These are phyloP conservation scores for Isurus oxyrinchus DNA, from an alignment of 2,113 vertebrate genomes.

Conservation along the genomic window DNA sequence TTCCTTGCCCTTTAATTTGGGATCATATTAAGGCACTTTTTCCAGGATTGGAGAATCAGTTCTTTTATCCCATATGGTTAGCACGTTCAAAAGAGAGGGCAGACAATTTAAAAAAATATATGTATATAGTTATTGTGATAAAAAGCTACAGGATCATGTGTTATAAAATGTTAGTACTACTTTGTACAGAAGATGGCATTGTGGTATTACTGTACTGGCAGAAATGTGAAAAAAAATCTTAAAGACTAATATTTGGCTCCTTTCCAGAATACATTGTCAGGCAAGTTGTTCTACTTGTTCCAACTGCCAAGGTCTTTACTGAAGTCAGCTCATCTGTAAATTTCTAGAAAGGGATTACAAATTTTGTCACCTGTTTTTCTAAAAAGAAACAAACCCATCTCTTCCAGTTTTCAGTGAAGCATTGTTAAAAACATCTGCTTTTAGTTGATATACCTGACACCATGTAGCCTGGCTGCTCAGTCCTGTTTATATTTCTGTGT, in stretches of 20 bases:
- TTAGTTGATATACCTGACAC: neutral
- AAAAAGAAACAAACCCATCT: neutral
- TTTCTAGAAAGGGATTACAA: neutral
- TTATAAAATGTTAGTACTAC: neutral
- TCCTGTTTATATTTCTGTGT: neutral
- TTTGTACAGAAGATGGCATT: constrained; percentile 28
- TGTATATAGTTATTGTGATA: neutral
- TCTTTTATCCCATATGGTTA: neutral
- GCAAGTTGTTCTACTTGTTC: constrained; percentile 20
- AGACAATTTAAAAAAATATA: neutral
- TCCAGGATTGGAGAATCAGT: neutral
- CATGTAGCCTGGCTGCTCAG: neutral
- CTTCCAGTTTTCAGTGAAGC: neutral
- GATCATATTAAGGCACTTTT: neutral
- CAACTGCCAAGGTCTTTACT: constrained; percentile 24
- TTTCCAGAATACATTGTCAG: constrained; percentile 25
- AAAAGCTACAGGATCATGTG: neutral
- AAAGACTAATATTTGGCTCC: neutral
- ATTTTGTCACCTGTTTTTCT: neutral
- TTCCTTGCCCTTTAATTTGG: neutral
- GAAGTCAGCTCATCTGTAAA: constrained; percentile 31
- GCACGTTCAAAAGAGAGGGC: neutral
- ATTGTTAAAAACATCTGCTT: neutral
- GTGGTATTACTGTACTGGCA: constrained; percentile 15
- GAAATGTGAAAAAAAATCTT: neutral